phyloP scores from a whole-genome alignment of 2,888 invertebrate genomes.

The Mantis religiosa region DNA sequence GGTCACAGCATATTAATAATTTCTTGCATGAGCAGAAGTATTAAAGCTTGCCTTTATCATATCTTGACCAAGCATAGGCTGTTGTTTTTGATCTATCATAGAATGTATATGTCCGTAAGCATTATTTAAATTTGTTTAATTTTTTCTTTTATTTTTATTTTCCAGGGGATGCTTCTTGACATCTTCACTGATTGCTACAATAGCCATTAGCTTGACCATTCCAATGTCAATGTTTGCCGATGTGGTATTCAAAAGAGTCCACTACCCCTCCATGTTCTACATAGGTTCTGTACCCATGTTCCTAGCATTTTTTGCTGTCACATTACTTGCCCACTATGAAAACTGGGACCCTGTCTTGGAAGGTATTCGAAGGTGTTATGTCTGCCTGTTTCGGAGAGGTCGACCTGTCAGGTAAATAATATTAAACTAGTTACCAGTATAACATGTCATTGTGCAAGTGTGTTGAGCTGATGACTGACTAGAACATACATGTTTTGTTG shows the following conservation, averaged over 20 bases:
- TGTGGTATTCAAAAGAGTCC: slow-evolving; percentile 64
- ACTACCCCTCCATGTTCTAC: slow-evolving; percentile 67
- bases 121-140: no score
- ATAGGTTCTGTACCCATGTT: slow-evolving; percentile 75
- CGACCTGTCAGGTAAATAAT: slow-evolving; percentile 48
- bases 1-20: no score
- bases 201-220: slow-evolving; percentile 80
- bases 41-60: no score
- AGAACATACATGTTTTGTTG: no score
- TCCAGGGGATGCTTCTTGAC: slow-evolving; percentile 91
- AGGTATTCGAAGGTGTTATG: slow-evolving; percentile 50
- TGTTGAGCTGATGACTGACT: neutral
- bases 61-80: no score
- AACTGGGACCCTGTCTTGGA: slow-evolving; percentile 75
- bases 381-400: slow-evolving; percentile 48
- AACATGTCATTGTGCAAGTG: neutral
- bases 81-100: no score
- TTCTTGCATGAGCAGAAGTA: no score
- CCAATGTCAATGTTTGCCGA: slow-evolving; percentile 88
- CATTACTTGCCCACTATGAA: slow-evolving; percentile 69
- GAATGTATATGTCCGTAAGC: no score
- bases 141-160: slow-evolving; percentile 27
- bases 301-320: slow-evolving; percentile 66
- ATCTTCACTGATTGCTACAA: slow-evolving; percentile 82
- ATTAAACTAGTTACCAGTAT: neutral